A percentile compares a stretch with the other conserved stretches of the same genome.
These are phyloP conservation scores for Nemopilema nomurai DNA, from an alignment of 30 jellyfish, hydroid and myxozoan genomes.

Conservation along the genomic window DNA sequence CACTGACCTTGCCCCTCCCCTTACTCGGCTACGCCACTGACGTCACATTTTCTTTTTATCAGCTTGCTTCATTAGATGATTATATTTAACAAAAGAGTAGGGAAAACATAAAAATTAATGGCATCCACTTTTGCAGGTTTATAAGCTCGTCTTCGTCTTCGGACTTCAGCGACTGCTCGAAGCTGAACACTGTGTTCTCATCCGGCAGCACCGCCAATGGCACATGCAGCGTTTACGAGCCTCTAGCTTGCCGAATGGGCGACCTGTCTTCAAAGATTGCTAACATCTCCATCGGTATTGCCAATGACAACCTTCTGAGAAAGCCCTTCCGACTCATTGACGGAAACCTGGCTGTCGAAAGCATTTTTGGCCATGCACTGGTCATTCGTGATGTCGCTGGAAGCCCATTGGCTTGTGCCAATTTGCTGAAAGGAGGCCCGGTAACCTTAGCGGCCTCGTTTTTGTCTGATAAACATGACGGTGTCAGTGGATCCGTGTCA, in stretches of 20 bases:
- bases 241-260: constrained; percentile 72
- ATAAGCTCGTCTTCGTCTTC: constrained; percentile 64
- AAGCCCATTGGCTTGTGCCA: constrained; percentile 76
- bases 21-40: too few species aligned
- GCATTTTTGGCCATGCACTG: constrained; percentile 51
- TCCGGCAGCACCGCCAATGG: constrained; percentile 32
- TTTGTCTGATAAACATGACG: constrained; percentile 35
- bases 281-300: constrained; percentile 63
- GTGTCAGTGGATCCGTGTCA: constrained; percentile 69
- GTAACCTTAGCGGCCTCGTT: constrained; percentile 54
- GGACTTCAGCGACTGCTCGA: constrained; percentile 42
- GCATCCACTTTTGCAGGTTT: constrained; percentile 37
- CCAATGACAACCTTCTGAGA: constrained; percentile 25
- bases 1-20: too few species aligned
- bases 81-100: too few species aligned
- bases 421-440: constrained; percentile 70
- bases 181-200: constrained; percentile 32
- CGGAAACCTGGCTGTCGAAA: constrained; percentile 40
- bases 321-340: constrained; percentile 40
- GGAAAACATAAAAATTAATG: too few species aligned
- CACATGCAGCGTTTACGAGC: constrained; percentile 67
- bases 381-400: constrained; percentile 47
- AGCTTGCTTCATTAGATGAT: too few species aligned
- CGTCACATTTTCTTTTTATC: too few species aligned
- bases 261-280: constrained; percentile 70